Percentiles rank a stretch among this genome's conserved stretches.
phyloP scores from a whole-genome alignment of 2,888 invertebrate species.

The Hylaea fasciaria region DNA sequence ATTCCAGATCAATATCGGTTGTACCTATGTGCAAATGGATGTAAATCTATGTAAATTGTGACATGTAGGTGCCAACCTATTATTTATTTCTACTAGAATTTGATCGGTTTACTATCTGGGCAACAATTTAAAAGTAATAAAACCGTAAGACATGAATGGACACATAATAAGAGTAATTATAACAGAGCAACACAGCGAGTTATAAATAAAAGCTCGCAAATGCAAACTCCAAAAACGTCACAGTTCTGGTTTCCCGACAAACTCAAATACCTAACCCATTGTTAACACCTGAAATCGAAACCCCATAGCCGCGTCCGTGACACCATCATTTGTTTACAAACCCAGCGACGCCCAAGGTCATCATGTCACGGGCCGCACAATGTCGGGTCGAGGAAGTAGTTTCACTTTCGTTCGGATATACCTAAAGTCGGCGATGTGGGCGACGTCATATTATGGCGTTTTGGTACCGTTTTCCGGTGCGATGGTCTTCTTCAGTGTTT shows the following conservation, averaged over 20 bases:
- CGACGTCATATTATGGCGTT: conserved; percentile 21
- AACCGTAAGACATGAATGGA: too few species aligned
- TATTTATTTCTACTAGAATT: too few species aligned
- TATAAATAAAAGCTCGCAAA: neutral
- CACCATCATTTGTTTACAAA: conserved; percentile 65
- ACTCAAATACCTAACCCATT: neutral
- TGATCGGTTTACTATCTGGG: too few species aligned
- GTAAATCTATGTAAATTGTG: too few species aligned
- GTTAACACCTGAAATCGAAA: conserved; percentile 38
- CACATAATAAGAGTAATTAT: too few species aligned
- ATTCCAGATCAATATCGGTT: too few species aligned
- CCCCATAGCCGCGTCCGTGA: conserved; percentile 39
- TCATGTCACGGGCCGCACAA: conserved; percentile 67
- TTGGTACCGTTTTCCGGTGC: conserved; percentile 14
- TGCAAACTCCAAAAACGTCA: too few species aligned
- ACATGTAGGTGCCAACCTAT: neutral
- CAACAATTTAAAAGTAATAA: too few species aligned
- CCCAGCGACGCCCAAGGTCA: conserved; percentile 69
- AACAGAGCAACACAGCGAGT: too few species aligned
- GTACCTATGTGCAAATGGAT: too few species aligned
- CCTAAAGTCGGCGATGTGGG: conserved; percentile 42
- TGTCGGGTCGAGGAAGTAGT: conserved; percentile 64
- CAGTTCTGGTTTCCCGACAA: too few species aligned
- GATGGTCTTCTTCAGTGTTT: neutral
- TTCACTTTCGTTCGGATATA: conserved; percentile 72